Evolutionary conservation across 2,797 vertebrate species (phyloP).

Genomic region (Phoxinus dragarum): DNA sequence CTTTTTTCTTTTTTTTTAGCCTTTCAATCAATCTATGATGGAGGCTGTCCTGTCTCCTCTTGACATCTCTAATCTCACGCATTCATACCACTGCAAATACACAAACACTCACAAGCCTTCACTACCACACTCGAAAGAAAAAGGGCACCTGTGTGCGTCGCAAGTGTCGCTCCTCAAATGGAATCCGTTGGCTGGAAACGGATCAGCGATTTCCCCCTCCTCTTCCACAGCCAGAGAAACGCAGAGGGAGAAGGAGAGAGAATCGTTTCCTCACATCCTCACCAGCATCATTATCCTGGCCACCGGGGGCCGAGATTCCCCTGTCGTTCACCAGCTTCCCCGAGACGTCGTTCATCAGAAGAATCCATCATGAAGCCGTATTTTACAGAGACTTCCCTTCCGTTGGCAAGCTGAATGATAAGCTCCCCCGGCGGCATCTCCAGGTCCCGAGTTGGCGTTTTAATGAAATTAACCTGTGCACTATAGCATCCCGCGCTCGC

Average conservation of each 20-base stretch:
- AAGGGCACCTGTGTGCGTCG: constrained; percentile 31
- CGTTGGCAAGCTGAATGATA: constrained; percentile 3
- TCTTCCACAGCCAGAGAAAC: background rate
- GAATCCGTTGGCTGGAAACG: constrained; percentile 41
- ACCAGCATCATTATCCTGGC: constrained; percentile 40
- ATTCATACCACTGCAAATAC: background rate
- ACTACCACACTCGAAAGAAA: background rate
- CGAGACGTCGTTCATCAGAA: background rate
- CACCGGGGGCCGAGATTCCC: constrained; percentile 26
- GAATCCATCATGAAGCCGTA: background rate
- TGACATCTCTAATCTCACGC: constrained; percentile 72
- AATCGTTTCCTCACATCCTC: constrained; percentile 31
- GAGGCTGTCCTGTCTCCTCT: background rate
- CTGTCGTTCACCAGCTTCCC: constrained; percentile 27
- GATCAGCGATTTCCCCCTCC: constrained; percentile 11
- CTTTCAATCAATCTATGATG: constrained; percentile 8
- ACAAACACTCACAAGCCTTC: background rate
- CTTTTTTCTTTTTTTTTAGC: background rate
- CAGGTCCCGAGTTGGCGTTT: constrained; percentile 1
- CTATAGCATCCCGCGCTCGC: constrained; percentile 57
- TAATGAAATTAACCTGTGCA: constrained; percentile 55
- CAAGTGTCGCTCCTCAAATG: constrained; percentile 23
- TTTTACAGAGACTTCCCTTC: background rate
- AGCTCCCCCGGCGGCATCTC: background rate
- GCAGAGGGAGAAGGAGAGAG: constrained; percentile 15